Evolutionary conservation across 2,888 invertebrate species (phyloP).

Genomic region (Lomographa bimaculata): DNA sequence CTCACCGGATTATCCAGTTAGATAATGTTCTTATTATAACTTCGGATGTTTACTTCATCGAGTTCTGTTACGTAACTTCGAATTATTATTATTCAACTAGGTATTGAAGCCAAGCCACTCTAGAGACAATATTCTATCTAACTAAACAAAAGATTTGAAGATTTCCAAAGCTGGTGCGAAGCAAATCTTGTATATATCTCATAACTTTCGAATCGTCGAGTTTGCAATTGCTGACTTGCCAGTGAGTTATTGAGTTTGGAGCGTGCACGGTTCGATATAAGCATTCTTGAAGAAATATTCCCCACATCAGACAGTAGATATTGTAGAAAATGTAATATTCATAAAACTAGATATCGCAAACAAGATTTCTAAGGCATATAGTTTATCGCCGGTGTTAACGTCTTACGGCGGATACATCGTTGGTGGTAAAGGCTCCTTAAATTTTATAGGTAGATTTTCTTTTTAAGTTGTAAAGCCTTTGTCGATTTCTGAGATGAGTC

Average conservation of each 20-base stretch:
- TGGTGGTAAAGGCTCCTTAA: constrained; percentile 11
- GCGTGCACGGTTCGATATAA: constrained; percentile 34
- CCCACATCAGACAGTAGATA: constrained; percentile 24
- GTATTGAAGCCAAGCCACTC: constrained; percentile 3
- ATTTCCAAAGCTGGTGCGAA: constrained; percentile 25
- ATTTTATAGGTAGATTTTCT: constrained; percentile 15
- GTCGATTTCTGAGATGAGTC: constrained; percentile 15
- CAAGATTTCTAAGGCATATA: constrained; percentile 16
- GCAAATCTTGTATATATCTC: constrained; percentile 40
- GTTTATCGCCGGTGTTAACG: constrained; percentile 16
- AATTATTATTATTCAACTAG: too few species aligned
- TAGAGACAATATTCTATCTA: constrained; percentile 20
- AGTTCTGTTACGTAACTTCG: too few species aligned
- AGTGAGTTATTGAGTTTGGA: constrained; percentile 43
- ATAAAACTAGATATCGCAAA: constrained; percentile 21
- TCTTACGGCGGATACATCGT: constrained; percentile 15
- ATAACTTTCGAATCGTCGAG: constrained; percentile 42
- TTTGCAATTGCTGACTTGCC: constrained; percentile 40
- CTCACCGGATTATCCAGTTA: constrained; percentile 12
- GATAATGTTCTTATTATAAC: constrained; percentile 6
- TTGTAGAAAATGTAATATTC: constrained; percentile 27
- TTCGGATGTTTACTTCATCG: background rate
- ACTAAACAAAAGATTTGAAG: constrained; percentile 28
- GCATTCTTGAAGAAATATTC: constrained; percentile 35
- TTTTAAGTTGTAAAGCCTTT: constrained; percentile 11